phyloP scores from a whole-genome alignment of 2,888 invertebrate genomes.

The Strigamia maritima region DNA sequence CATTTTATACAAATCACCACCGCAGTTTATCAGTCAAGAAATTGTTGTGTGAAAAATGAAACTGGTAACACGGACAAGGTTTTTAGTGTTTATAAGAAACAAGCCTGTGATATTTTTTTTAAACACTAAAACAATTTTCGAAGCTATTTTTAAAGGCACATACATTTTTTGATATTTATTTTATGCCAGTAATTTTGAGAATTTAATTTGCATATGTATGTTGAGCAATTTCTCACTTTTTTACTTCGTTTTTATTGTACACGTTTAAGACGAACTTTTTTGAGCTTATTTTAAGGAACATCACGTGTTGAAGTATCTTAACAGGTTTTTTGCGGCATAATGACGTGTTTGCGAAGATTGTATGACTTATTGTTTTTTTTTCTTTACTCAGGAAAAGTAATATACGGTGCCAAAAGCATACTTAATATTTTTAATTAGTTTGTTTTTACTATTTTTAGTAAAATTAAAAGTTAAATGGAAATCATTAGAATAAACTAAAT shows the following conservation, averaged over 20 bases:
- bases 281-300: not conserved
- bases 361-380: not conserved
- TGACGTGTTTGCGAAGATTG: not conserved
- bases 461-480: not conserved
- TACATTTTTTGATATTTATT: constrained; percentile 29
- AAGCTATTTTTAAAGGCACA: constrained; percentile 31
- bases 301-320: not conserved
- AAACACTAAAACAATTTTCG: constrained; percentile 18
- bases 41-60: constrained; percentile 41
- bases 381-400: constrained; percentile 12
- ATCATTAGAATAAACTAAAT: not conserved
- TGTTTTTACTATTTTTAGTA: not conserved
- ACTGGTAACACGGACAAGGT: not conserved
- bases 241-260: not conserved
- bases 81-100: constrained; percentile 9
- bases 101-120: constrained; percentile 32
- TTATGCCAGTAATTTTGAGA: constrained; percentile 16
- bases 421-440: not conserved
- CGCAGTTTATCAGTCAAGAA: constrained; percentile 45
- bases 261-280: not conserved
- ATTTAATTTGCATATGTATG: not conserved
- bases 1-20: constrained; percentile 46
- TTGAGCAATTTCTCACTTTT: not conserved
- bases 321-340: not conserved
- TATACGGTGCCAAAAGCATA: not conserved